A percentile compares a stretch with the other conserved stretches of the same genome.
Evolutionary conservation across 2,888 invertebrate genomes (phyloP).

Genomic region (Drosophila putrida): DNA sequence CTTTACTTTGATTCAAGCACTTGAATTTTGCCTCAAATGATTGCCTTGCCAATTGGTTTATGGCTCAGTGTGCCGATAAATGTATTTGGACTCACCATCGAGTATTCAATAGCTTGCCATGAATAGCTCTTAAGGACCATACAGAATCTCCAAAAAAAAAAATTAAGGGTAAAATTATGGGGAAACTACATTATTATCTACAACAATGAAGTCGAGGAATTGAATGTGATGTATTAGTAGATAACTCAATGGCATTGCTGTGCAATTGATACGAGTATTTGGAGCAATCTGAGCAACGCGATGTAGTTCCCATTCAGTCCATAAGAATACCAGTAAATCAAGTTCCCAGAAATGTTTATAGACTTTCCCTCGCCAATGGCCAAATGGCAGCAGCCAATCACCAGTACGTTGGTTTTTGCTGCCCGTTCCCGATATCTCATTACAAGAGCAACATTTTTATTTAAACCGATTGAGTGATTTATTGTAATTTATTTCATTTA

Average conservation of each 20-base stretch:
- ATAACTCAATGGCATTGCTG: neutral
- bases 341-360: conserved; percentile 17
- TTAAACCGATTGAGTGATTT: conserved; percentile 80
- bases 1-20: conserved; percentile 65
- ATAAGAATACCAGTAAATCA: conserved; percentile 20
- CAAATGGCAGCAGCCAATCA: conserved; percentile 9
- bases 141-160: neutral
- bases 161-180: neutral
- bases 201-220: neutral
- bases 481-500: conserved; percentile 82
- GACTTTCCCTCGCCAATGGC: conserved; percentile 17
- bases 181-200: conserved; percentile 6
- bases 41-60: conserved; percentile 79
- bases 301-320: neutral
- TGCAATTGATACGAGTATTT: neutral
- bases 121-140: conserved; percentile 36
- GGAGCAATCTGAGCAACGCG: conserved; percentile 5
- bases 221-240: conserved; percentile 1
- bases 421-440: conserved; percentile 64
- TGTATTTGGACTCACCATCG: conserved; percentile 46
- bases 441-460: conserved; percentile 77
- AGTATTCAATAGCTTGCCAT: conserved; percentile 21
- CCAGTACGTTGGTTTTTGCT: conserved; percentile 32
- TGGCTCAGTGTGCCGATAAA: conserved; percentile 73
- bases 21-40: conserved; percentile 67